A percentile compares a stretch with the other conserved stretches of the same genome.
Evolutionary conservation across 2,888 invertebrate species (phyloP).

Genomic region (Sericinus montela): DNA sequence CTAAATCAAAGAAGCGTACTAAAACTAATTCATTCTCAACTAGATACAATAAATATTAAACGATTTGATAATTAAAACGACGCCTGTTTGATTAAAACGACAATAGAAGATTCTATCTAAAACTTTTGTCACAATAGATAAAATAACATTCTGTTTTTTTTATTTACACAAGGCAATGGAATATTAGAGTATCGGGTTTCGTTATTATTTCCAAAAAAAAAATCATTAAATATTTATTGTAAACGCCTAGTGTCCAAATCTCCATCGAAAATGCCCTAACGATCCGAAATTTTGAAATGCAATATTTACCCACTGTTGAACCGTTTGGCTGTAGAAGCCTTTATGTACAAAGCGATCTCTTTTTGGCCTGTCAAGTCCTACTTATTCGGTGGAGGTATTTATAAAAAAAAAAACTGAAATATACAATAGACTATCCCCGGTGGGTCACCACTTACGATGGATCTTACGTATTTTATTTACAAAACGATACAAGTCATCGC

Average conservation of each 20-base stretch:
- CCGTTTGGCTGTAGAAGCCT: constrained; percentile 35
- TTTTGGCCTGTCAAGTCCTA: constrained; percentile 68
- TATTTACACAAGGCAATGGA: too few relatives aligned
- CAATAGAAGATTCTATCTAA: not conserved
- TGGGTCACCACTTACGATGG: constrained; percentile 50
- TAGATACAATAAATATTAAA: not conserved
- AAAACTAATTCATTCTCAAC: not conserved
- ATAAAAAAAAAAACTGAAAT: constrained; percentile 30
- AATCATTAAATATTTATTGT: not conserved
- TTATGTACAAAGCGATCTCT: constrained; percentile 67
- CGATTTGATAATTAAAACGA: not conserved
- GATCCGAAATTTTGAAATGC: constrained; percentile 14
- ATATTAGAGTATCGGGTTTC: too few relatives aligned
- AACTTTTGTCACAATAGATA: not conserved
- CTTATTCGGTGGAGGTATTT: constrained; percentile 59
- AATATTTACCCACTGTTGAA: constrained; percentile 22
- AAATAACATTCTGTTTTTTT: too few relatives aligned
- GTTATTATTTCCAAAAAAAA: too few relatives aligned
- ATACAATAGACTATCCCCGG: constrained; percentile 61
- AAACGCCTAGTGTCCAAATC: not conserved
- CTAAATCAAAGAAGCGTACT: not conserved
- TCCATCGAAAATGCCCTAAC: not conserved
- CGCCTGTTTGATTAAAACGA: too few relatives aligned
- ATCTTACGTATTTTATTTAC: constrained; percentile 67
- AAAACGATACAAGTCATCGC: constrained; percentile 37